Evolutionary conservation across 2,888 invertebrate genomes (phyloP), one percentile per base, ranked within the genome.

Genomic region (Allygus modestus): DNA sequence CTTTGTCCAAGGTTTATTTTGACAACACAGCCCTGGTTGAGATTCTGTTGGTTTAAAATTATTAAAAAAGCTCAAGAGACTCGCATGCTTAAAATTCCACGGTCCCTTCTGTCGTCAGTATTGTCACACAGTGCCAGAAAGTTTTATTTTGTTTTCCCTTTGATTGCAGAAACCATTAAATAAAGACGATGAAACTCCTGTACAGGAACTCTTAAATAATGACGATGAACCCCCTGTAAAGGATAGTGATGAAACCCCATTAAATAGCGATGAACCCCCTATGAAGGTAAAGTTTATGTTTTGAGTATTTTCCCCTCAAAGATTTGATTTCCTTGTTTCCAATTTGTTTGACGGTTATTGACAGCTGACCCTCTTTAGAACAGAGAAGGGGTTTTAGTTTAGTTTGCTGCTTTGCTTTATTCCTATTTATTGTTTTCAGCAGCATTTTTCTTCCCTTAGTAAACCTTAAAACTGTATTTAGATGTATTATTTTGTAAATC

Each of bases 221-320:
- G 58, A 58, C 17, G 23, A 58, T 58, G 23, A 58, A 58, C 7
- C 58, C 23, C 17, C 58, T 58, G 12, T 23, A 23, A 58, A 58
- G 58, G 23, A 58, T 37, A 37, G 37, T 37, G 37, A 37, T 37
- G 37, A 37, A 37, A 51, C 12, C 15, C n/a, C n/a, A n/a, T n/a
- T 11, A 51, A 51, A 58, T 37, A 37, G 37, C 9, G 37, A 37
- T 37, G 37, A 37, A 37, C 2, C 12, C 15, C 58, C 58, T 23
- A 23, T 23, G 58, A 58, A 58, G 58, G 58, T 58, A 58, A 58
- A 58, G 17, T 11, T 58, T 58, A 58, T 58, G 51, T n/a, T 51
- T 58, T 58, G 58, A 9, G 58, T 58, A n/a, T 58, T 46, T 46
- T 51, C 51, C 58, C 17, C 17, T 46, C 23, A 58, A 58, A 58